Base-by-base conservation (phyloP, 1,140 invertebrate species). In the Pseudomyrmex flavicornis region DNA sequence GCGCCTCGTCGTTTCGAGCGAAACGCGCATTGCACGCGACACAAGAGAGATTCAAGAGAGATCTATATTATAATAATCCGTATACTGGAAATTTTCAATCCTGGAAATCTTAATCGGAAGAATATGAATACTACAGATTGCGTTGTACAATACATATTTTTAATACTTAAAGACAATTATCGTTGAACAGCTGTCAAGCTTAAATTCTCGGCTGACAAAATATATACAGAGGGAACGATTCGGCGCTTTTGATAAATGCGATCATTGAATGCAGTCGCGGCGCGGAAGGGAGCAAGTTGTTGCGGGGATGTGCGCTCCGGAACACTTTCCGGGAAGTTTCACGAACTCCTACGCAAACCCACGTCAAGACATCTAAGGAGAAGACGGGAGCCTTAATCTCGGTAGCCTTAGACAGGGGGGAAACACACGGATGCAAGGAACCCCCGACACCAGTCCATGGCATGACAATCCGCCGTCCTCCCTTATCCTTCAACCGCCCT, bases 241-340 rank as follows among this genome's bases (percentile, higher is more conserved):
- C 63, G 58, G 66, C 70, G 77, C 46, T 44, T 8, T 85, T 88
- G 83, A 88, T 88, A 83, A 88, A 88, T 85, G 83, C 76, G 83
- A 85, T 76, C 77, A 77, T 75, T 50, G 77, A 84, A 88, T 62
- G 58, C 54, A 74, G 56, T 44, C 61, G 35, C 17, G 48, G 35
- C 10, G 35, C 44, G 62, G 69, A 83, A 76, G 72, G 77, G 62
- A 88, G 87, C 35, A 35, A 35, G 35, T 35, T 35, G 35, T 88
- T 87, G 86, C 80, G 82, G 80, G 79, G 86, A 85, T 72, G 86
- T 58, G 86, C 72, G 35, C 35, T 35, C 65, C 83, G 83, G 75
- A 88, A 88, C 86, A 84, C 76, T 88, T 82, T 48, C 84, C 83
- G 62, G 66, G 17, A 88, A 88, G 86, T 88, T 88, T 68, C 80